These are phyloP conservation scores for Scomberomorus guttatus DNA, from an alignment of 2,797 vertebrate genomes.

Conservation along the genomic window DNA sequence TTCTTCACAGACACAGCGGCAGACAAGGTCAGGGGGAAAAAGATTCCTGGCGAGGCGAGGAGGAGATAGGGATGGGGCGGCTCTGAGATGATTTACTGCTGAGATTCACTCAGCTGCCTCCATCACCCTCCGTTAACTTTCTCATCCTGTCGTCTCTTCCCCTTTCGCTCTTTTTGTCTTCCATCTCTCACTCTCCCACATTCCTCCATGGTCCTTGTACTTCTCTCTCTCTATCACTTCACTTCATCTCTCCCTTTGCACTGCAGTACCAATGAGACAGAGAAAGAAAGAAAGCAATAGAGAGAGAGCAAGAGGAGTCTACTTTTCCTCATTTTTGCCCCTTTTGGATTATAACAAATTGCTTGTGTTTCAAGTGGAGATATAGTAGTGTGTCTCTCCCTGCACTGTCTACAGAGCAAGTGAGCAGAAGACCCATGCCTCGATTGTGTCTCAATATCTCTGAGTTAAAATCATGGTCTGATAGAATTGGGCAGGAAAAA, in stretches of 20 bases:
- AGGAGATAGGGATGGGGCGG: conserved; percentile 80
- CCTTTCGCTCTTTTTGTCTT: conserved; percentile 74
- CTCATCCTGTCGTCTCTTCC: conserved; percentile 80
- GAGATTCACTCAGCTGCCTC: conserved; percentile 86
- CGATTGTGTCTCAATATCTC: conserved; percentile 54
- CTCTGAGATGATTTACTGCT: conserved; percentile 86
- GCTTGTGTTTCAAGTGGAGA: conserved; percentile 56
- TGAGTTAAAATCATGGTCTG: conserved; percentile 55
- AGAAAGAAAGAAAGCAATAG: conserved; percentile 24
- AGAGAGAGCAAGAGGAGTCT: conserved; percentile 23
- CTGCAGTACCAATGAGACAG: conserved; percentile 48
- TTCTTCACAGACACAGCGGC: conserved; percentile 84
- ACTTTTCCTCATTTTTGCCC: conserved; percentile 45
- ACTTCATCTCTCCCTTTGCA: conserved; percentile 72
- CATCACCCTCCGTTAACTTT: conserved; percentile 86
- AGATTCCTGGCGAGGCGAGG: conserved; percentile 78
- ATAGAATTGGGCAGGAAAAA: conserved; percentile 53
- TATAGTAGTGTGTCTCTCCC: conserved; percentile 48
- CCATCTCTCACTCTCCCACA: conserved; percentile 68
- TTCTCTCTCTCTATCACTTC: conserved; percentile 69
- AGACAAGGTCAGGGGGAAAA: conserved; percentile 87
- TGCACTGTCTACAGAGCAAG: conserved; percentile 51
- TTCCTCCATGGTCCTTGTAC: conserved; percentile 72
- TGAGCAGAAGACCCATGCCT: conserved; percentile 43
- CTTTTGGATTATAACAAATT: conserved; percentile 62